Evolutionary conservation across 2,888 invertebrate genomes (phyloP).

Genomic region (Neoaliturus tenellus): DNA sequence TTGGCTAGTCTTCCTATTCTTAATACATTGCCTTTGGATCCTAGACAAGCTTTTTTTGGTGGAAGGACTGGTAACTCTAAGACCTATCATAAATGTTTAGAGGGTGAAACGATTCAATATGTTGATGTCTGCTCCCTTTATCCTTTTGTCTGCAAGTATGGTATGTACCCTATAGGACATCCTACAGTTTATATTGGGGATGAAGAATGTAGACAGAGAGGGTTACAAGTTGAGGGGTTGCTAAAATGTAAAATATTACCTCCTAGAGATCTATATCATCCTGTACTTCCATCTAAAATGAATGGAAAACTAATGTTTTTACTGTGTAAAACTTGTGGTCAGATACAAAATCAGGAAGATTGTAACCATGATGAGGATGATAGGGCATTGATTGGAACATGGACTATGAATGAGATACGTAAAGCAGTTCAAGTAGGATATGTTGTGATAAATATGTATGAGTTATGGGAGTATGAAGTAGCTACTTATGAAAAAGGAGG

Average conservation of each 20-base stretch:
- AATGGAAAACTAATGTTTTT: conserved; percentile 69
- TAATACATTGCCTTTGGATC: conserved; percentile 59
- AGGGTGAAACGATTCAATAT: conserved; percentile 53
- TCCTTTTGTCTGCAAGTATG: conserved; percentile 50
- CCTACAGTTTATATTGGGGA: conserved; percentile 36
- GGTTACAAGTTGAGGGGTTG: conserved; percentile 31
- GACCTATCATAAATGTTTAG: not conserved
- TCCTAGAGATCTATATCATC: conserved; percentile 53
- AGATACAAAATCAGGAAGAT: conserved; percentile 62
- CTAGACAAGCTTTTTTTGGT: conserved; percentile 66
- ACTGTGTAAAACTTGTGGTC: conserved; percentile 69
- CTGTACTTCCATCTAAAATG: conserved; percentile 67
- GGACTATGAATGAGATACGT: conserved; percentile 68
- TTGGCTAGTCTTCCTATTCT: not conserved
- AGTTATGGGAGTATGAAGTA: conserved; percentile 67
- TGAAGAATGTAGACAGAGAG: not conserved
- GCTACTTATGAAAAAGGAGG: conserved; percentile 57
- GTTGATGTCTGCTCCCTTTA: conserved; percentile 56
- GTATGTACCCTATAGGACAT: conserved; percentile 45
- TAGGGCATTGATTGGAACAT: conserved; percentile 67
- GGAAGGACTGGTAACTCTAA: conserved; percentile 63
- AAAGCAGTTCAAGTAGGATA: conserved; percentile 68
- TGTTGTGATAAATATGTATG: conserved; percentile 66
- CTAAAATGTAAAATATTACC: conserved; percentile 45
- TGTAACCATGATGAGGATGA: conserved; percentile 68